Conservation (phyloP, 1,140 invertebrate species). For the Penaeus vannamei region DNA sequence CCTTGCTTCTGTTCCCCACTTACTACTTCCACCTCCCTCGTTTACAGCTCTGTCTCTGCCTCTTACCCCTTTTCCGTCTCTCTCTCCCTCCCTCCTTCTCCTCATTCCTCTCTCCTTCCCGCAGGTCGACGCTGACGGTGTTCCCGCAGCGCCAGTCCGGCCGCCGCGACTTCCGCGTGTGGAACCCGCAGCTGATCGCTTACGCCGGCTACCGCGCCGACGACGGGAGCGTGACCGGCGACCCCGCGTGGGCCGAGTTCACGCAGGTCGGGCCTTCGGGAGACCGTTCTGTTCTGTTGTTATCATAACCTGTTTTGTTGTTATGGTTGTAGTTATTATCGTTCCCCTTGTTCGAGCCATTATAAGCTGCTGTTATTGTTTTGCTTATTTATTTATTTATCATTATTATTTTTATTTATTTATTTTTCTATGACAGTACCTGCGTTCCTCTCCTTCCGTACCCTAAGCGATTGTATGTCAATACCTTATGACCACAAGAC, state of each 20-base stretch:
- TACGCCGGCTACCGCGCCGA: conserved; percentile 87
- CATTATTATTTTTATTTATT: no score
- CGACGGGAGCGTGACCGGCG: conserved; percentile 84
- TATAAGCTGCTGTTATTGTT: no score
- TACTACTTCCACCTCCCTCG: background rate
- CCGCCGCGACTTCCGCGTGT: conserved; percentile 89
- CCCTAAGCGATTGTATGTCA: no score
- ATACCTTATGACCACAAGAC: no score
- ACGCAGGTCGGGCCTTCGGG: conserved; percentile 80
- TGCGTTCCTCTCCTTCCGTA: no score
- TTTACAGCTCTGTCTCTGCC: no score
- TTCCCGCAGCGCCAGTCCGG: conserved; percentile 90
- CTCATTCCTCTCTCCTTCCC: background rate
- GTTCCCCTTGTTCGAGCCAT: no score
- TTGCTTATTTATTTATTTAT: no score
- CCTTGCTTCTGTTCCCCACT: background rate
- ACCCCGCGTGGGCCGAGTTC: conserved; percentile 88
- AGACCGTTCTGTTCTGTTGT: no score
- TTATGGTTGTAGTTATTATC: background rate
- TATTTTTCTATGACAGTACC: no score
- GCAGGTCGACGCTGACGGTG: conserved; percentile 92
- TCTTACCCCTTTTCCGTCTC: background rate
- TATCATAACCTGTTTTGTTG: background rate
- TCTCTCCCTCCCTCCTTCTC: background rate
- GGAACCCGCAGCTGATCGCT: conserved; percentile 90